Evolutionary conservation across 30 jellyfish, hydroid and myxozoan species (phyloP).

Genomic region (Aurelia aurita): DNA sequence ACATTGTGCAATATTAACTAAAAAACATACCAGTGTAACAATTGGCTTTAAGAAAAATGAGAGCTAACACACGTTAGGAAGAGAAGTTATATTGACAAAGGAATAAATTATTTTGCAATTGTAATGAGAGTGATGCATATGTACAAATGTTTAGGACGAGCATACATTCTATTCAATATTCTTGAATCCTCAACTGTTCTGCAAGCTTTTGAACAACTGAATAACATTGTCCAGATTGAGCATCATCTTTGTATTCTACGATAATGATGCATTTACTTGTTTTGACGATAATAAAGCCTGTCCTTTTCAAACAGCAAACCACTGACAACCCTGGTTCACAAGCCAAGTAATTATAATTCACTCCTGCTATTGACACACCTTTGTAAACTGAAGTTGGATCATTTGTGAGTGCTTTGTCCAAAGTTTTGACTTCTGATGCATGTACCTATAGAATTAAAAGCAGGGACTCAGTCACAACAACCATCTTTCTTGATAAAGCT

Average conservation of each 20-base stretch:
- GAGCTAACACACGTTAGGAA: too few species aligned
- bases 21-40: too few species aligned
- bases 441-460: conserved; percentile 20
- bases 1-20: too few species aligned
- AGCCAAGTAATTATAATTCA: conserved; percentile 40
- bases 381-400: conserved; percentile 69
- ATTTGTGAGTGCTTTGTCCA: conserved; percentile 49
- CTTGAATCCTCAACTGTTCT: conserved; percentile 65
- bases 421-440: conserved; percentile 51
- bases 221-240: conserved; percentile 58
- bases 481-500: too few species aligned
- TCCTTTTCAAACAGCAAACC: conserved; percentile 45
- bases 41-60: too few species aligned
- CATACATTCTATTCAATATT: conserved; percentile 1
- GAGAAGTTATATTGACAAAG: too few species aligned
- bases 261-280: conserved; percentile 63
- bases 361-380: conserved; percentile 65
- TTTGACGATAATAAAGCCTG: conserved; percentile 59
- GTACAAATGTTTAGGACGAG: too few species aligned
- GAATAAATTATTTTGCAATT: too few species aligned
- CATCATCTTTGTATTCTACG: conserved; percentile 50
- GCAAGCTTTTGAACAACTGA: conserved; percentile 59
- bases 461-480: too few species aligned
- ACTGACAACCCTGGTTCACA: conserved; percentile 78
- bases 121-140: too few species aligned